Evolutionary conservation across 2,113 vertebrate species (phyloP).

Genomic region (Phodopus roborovskii): DNA sequence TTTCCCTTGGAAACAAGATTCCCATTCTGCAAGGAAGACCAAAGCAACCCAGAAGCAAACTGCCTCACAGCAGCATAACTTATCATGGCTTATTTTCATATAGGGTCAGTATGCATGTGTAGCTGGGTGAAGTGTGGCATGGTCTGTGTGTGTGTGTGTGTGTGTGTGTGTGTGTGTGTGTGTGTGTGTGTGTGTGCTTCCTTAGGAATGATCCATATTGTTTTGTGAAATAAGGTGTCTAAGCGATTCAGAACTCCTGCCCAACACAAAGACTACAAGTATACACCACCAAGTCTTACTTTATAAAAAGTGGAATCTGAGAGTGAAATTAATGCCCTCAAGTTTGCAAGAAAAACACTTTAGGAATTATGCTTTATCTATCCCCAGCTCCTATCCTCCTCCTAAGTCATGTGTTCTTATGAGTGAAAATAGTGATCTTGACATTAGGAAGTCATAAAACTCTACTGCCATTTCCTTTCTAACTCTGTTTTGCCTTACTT

Average conservation of each 20-base stretch:
- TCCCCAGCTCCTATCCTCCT: accelerated
- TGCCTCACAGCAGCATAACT: no score
- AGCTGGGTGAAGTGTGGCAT: no score
- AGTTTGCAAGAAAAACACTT: neutral
- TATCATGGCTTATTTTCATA: neutral
- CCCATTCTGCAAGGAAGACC: neutral
- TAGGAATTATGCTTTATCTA: neutral
- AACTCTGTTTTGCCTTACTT: neutral
- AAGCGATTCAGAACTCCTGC: neutral
- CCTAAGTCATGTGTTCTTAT: neutral
- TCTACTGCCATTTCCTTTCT: neutral
- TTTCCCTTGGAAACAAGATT: neutral
- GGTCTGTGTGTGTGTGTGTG: neutral
- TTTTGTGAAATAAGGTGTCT: neutral
- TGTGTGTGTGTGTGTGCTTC: neutral
- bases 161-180: neutral
- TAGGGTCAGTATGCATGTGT: neutral
- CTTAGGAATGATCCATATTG: neutral
- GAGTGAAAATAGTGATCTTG: neutral
- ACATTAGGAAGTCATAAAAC: neutral
- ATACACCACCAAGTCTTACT: neutral
- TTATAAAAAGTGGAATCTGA: neutral
- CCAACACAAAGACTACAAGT: neutral
- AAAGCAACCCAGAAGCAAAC: neutral
- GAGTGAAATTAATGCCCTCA: neutral